These are phyloP conservation scores for Spinibarbus caldwelli DNA, from an alignment of 2,797 vertebrate species.

Conservation along the genomic window DNA sequence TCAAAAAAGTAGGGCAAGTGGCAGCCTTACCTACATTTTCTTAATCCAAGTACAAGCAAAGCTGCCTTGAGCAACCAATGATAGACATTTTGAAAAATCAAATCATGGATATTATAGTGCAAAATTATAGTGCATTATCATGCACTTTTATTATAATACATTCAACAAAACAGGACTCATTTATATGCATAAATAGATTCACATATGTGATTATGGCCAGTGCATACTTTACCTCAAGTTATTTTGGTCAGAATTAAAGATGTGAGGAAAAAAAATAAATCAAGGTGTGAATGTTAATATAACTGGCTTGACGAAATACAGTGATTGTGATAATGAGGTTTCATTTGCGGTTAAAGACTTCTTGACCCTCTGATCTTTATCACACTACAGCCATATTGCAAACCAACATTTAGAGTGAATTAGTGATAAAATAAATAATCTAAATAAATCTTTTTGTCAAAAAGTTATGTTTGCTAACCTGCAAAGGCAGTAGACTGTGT, in stretches of 20 bases:
- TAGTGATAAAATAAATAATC: neutral
- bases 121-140: no score
- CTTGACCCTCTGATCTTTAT: constrained; percentile 12
- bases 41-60: neutral
- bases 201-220: neutral
- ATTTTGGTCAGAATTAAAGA: neutral
- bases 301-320: neutral
- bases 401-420: neutral
- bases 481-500: neutral
- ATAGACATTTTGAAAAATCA: neutral
- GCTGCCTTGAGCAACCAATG: neutral
- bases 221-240: neutral
- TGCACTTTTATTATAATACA: neutral
- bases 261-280: neutral
- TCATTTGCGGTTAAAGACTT: constrained; percentile 32
- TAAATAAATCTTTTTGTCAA: neutral
- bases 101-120: neutral
- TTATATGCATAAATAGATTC: neutral
- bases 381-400: neutral
- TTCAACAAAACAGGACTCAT: neutral
- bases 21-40: neutral
- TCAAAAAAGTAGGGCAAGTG: neutral
- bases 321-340: constrained; percentile 35
- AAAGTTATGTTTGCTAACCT: neutral
- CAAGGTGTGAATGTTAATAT: no score